These are phyloP conservation scores for Calameuta pallipes DNA, from an alignment of 2,888 invertebrate species.

Conservation along the genomic window DNA sequence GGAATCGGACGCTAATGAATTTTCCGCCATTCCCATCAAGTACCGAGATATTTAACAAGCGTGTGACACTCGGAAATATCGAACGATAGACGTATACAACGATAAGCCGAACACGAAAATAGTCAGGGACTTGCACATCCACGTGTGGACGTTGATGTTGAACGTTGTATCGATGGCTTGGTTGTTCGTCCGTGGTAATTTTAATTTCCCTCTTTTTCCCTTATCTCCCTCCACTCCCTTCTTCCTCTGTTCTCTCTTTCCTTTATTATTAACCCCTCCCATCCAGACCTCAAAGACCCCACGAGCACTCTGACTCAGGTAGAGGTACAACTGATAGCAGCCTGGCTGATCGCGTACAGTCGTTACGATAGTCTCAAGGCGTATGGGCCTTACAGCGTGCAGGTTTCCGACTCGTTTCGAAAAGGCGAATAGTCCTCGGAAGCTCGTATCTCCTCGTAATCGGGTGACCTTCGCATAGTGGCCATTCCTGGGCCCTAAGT, in stretches of 20 bases:
- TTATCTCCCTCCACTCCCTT: constrained; percentile 5
- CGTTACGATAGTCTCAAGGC: not conserved
- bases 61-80: not conserved
- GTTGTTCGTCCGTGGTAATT: not conserved
- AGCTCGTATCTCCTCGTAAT: constrained; percentile 50
- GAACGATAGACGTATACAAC: not conserved
- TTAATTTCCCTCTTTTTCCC: not conserved
- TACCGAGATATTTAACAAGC: not conserved
- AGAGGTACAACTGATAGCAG: not conserved
- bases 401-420: not conserved
- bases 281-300: not conserved
- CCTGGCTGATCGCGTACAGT: not conserved
- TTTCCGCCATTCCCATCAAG: not conserved
- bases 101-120: not conserved
- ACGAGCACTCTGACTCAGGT: not conserved
- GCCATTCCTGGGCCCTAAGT: constrained; percentile 55
- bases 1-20: not conserved
- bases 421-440: constrained; percentile 8
- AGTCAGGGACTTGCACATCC: not conserved
- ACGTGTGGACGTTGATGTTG: not conserved
- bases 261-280: not conserved
- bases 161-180: not conserved
- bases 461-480: constrained; percentile 63
- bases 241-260: not conserved
- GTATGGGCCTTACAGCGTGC: not conserved